Evolutionary conservation across 2,797 vertebrate species (phyloP).

Genomic region (Thamnophis elegans): DNA sequence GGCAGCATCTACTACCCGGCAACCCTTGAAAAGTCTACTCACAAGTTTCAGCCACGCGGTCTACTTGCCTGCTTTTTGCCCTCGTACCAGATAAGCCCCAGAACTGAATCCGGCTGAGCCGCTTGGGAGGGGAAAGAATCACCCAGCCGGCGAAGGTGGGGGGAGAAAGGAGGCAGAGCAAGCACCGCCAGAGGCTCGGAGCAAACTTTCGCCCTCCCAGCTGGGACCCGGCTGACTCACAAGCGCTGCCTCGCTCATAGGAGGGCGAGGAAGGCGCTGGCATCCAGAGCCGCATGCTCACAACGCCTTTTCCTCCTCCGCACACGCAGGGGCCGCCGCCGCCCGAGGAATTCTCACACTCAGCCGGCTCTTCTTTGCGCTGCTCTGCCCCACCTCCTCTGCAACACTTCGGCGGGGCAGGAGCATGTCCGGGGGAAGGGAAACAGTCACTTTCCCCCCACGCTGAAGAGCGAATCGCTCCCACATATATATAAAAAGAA

Average conservation of each 20-base stretch:
- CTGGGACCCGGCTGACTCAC: background rate
- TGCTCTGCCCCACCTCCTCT: background rate
- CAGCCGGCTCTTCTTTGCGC: background rate
- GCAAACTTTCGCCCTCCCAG: conserved; percentile 1
- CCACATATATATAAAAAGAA: too few species aligned
- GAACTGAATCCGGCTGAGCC: background rate
- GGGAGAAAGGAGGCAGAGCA: background rate
- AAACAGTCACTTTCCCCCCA: background rate
- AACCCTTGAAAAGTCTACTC: background rate
- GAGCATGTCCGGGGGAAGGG: background rate
- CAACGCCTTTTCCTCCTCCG: background rate
- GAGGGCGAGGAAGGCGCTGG: background rate
- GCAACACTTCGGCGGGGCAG: background rate
- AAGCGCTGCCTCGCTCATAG: background rate
- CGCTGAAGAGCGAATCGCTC: background rate
- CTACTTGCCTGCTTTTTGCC: background rate
- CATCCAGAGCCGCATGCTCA: conserved; percentile 2
- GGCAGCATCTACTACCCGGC: background rate
- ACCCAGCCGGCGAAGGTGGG: background rate
- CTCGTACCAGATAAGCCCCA: background rate
- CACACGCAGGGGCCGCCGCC: background rate
- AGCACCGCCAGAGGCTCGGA: background rate
- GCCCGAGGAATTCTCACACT: background rate
- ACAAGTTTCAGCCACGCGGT: background rate
- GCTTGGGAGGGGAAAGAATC: background rate